Evolutionary conservation across 1,140 invertebrate species (phyloP), one percentile per base, ranked within the genome.

Genomic region (Cecropterus lyciades): DNA sequence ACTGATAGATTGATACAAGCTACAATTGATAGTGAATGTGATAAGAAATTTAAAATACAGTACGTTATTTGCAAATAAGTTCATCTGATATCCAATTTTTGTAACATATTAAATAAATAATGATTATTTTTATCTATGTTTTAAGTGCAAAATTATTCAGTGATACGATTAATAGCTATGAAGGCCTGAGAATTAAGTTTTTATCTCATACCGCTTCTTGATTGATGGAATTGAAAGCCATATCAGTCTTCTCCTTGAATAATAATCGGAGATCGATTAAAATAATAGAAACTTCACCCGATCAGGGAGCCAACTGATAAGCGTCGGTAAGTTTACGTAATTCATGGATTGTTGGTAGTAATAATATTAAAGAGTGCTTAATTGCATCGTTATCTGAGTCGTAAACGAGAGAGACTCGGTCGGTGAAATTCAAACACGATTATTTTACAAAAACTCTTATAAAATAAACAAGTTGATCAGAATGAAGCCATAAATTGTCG

Each of bases 401-500:
- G 63, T 62, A 73, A 76, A 73, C 57, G 59, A 65, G 57, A 64
- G 67, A 67, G 45, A 69, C 62, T 52, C 53, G 40, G 75, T 75
- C 78, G 80, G 78, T 72, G 52, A 70, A 70, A 77, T 69, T 60
- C 75, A 84, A 84, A 84, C 66, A 70, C 27, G 51, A 53, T 75
- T 77, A 62, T 65, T 63, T 37, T 51, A 69, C 62, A 65, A 69
- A 70, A 69, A 65, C 42, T 30, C 37, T 27, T 45, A 75, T 80
- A 75, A 75, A 73, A 76, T 72, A 78, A 81, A 82, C 75, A 78
- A 73, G 72, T 78, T 72, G 75, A 81, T 77, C 69, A 76, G 80
- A 80, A 91, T 91, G 73, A 89, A 91, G 88, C 78, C 70, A 89
- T 91, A 89, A 91, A 91, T 89, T 78, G 57, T 73, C 40, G 48